phyloP scores from a whole-genome alignment of 2,797 vertebrate species.

The Sebastes glaucus region DNA sequence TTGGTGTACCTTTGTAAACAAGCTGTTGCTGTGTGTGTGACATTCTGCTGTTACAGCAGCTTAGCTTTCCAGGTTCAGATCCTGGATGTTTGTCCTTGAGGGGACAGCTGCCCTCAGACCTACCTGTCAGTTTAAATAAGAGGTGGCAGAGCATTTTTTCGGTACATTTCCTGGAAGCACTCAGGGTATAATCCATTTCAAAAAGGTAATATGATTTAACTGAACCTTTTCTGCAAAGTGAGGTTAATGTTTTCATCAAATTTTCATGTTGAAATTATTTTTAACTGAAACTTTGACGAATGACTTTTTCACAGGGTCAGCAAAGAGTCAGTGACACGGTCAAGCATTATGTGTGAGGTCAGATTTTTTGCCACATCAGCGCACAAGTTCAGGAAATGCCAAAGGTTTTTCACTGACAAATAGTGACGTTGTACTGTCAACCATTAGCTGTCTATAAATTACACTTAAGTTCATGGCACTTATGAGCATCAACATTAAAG shows the following conservation, averaged over 20 bases:
- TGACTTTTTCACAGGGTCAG: neutral
- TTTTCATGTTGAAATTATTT: neutral
- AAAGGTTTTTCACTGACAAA: neutral
- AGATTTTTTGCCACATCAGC: neutral
- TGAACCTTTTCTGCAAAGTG: neutral
- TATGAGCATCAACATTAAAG: neutral
- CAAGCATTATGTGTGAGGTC: neutral
- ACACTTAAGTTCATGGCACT: neutral
- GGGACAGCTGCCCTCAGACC: constrained; percentile 69
- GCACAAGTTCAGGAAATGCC: neutral
- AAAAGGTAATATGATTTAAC: constrained; percentile 1
- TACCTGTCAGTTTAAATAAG: constrained; percentile 65
- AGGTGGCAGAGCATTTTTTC: constrained; percentile 40
- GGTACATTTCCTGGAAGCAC: constrained; percentile 35
- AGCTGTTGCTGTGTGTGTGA: constrained; percentile 58
- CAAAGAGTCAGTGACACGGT: neutral
- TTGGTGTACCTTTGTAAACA: constrained; percentile 54
- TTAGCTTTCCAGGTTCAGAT: constrained; percentile 56
- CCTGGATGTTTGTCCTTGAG: constrained; percentile 62
- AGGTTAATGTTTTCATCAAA: neutral
- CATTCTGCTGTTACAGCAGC: constrained; percentile 56
- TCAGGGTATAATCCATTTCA: constrained; percentile 16
- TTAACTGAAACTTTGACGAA: neutral
- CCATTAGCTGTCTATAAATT: constrained; percentile 7
- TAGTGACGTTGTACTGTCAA: constrained; percentile 4